Evolutionary conservation across 2,888 invertebrate species (phyloP), one percentile per base, ranked within the genome.

Genomic region (Ichneumon xanthorius): DNA sequence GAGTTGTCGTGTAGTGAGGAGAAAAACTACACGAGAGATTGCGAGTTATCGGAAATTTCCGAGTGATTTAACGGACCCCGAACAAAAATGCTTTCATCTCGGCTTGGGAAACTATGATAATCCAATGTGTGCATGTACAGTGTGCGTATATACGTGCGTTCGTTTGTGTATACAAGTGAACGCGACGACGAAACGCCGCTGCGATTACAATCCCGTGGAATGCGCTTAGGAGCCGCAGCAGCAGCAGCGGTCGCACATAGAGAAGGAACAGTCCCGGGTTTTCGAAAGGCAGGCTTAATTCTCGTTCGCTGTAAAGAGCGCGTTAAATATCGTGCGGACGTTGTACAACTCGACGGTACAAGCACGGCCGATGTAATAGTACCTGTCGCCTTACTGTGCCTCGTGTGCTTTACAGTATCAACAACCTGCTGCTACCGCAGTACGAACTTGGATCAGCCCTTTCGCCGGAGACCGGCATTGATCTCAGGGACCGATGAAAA

Each of bases 171-270:
- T 33, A 22, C 22, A 2, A 61, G 63, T 50, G 48, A 75, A 48
- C 19, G 61, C 75, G 33, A 65, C 75, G 75, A 63, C 22, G 63
- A 50, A 75, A 75, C 48, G 50, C 45, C 88, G 87, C 89, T 88
- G 82, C 89, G 89, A 92, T 92, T 91, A 92, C 90, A 91, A 92
- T 91, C 90, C 90, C 87, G 87, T 89, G 92, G 91, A 92, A 92
- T 92, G 92, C 89, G 90, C 90, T 90, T 90, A 90, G 90, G 68
- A 80, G 80, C 40, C 77, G 61, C 67, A 58, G 75, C 63, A 33
- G 61, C 63, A 7, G 58, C 58, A 26, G 22, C 40, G 22, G n/a
- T 7, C 26, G 58, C 58, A 4, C 58, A 50, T 2, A 6, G 61
- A 30, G 61, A 30, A 14, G n/a, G 16, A 63, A 33, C 45, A 14